Percentiles rank a stretch among this genome's conserved stretches.
Evolutionary conservation across 2,113 vertebrate species (phyloP).

Genomic region (Apodemus speciosus): DNA sequence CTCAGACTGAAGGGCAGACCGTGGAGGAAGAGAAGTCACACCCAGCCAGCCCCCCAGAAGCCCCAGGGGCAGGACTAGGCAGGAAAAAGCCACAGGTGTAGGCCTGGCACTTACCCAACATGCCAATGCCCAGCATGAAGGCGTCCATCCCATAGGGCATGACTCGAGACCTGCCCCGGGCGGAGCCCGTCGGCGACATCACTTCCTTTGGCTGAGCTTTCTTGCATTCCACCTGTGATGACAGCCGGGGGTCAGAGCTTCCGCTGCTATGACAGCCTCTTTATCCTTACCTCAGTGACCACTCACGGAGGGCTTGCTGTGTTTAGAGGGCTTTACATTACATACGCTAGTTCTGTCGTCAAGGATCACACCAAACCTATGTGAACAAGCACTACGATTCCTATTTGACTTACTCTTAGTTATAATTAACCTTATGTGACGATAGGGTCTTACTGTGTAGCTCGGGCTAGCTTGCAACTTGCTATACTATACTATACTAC

Average conservation of each 20-base stretch:
- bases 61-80: neutral
- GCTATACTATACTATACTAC: too few species aligned
- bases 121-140: slow-evolving; percentile 99
- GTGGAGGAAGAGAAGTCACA: neutral
- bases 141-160: slow-evolving; percentile 99
- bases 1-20: slow-evolving; percentile 50
- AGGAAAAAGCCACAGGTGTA: slow-evolving; percentile 23
- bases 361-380: neutral
- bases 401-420: neutral
- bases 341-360: neutral
- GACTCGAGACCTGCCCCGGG: slow-evolving; percentile 96
- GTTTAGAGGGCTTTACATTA: neutral
- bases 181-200: slow-evolving; percentile 98
- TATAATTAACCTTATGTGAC: neutral
- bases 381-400: neutral
- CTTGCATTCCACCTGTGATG: slow-evolving; percentile 98
- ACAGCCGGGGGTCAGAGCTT: slow-evolving; percentile 41
- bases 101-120: slow-evolving; percentile 92
- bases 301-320: neutral
- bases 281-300: neutral
- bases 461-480: neutral
- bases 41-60: neutral
- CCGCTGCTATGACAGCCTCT: neutral
- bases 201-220: slow-evolving; percentile 99
- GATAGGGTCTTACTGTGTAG: neutral